Base-by-base conservation (phyloP, 1,140 invertebrate genomes). In the Drosophila mayri region DNA sequence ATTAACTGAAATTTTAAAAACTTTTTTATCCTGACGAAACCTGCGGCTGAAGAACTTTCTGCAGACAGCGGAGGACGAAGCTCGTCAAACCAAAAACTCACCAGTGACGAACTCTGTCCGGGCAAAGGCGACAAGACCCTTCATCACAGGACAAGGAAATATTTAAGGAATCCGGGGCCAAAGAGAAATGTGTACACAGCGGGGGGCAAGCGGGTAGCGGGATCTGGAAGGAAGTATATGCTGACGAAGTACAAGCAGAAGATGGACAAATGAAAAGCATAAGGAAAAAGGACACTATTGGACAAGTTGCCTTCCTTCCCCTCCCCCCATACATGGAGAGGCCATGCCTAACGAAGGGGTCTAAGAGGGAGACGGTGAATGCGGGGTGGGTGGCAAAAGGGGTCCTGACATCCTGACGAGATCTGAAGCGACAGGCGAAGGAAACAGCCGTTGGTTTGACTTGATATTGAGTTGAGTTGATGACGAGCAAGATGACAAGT, bases 401-500 rank as follows among this genome's bases (percentile, higher is more conserved):
- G 60, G 65, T 46, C 50, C 47, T 75, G 62, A 79, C 84, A 73
- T 80, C 54, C 81, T 90, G 84, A 90, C 81, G 85, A 90, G 78
- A 90, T 85, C 74, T 67, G 65, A 90, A 79, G 67, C 77, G 86
- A 90, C 86, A 90, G 85, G 65, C 57, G 70, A 62, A 79, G 73
- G 76, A 78, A 85, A 79, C 85, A 88, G 84, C 67, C 72, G 79
- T 88, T 87, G 80, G 84, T 80, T 88, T 87, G 84, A 87, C 84
- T 87, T 88, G 84, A 88, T 77, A 82, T 87, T 87, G 83, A 88
- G 84, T 84, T 85, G 85, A 90, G 84, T 90, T 90, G 85, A 90
- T 90, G 85, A 84, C 85, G 78, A 90, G 80, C 87, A 81, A 90
- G 81, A 90, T 90, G 85, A 90, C 85, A 90, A 90, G 78, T 90